These are phyloP conservation scores for Eulemur rubriventer DNA, from an alignment of 2,797 vertebrate species.

Conservation along the genomic window DNA sequence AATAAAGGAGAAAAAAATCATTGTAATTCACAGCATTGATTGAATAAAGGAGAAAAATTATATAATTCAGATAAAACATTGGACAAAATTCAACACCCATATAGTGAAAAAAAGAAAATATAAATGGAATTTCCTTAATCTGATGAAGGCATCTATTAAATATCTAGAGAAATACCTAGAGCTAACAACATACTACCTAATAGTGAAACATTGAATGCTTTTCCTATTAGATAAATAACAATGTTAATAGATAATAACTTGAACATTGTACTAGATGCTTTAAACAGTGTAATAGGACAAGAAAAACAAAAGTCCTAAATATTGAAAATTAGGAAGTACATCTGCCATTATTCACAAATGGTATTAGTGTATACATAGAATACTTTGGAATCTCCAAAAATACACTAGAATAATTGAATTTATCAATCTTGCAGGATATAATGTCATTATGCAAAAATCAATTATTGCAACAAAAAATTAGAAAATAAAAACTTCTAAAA, in stretches of 20 bases:
- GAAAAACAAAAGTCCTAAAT: neutral
- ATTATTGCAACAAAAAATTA: neutral
- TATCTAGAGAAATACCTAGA: neutral
- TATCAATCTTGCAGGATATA: neutral
- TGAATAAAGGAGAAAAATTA: neutral
- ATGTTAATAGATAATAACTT: neutral
- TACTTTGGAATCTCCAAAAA: neutral
- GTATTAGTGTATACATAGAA: neutral
- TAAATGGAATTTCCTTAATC: neutral
- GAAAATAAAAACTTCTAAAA: neutral
- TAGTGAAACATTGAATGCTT: neutral
- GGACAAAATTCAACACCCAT: neutral
- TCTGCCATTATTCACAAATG: neutral
- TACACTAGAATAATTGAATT: neutral
- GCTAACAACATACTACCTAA: neutral
- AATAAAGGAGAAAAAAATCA: neutral
- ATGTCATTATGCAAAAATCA: neutral
- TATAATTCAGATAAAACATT: neutral
- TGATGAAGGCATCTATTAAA: neutral
- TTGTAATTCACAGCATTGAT: neutral
- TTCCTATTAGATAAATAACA: neutral
- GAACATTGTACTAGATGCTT: neutral
- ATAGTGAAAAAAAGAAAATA: neutral
- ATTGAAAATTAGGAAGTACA: neutral
- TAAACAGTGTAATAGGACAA: neutral